phyloP scores from a whole-genome alignment of 2,113 vertebrate genomes.

The Romanogobio albipinnatus region DNA sequence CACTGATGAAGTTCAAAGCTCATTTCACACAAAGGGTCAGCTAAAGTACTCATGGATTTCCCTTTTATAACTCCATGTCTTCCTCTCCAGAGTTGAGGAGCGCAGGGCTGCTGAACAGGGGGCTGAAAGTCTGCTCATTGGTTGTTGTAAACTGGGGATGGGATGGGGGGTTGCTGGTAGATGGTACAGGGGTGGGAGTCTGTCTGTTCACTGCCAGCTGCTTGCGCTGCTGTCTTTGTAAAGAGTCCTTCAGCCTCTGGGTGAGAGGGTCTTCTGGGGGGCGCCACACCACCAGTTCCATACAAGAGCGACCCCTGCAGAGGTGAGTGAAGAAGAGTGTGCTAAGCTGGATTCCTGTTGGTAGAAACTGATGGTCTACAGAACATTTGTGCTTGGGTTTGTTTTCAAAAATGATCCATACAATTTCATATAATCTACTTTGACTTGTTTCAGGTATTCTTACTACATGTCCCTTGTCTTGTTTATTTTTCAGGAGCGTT shows the following conservation, averaged over 20 bases:
- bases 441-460: background rate
- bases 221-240: constrained; percentile 73
- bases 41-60: background rate
- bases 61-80: constrained; percentile 79
- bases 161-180: constrained; percentile 49
- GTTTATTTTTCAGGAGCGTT: background rate
- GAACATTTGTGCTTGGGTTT: background rate
- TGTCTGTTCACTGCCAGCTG: constrained; percentile 66
- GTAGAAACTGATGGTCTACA: background rate
- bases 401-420: background rate
- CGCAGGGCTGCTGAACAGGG: constrained; percentile 62
- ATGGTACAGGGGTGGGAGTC: constrained; percentile 62
- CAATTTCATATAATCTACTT: background rate
- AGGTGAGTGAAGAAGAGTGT: background rate
- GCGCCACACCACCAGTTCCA: constrained; percentile 83
- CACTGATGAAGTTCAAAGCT: constrained; percentile 11
- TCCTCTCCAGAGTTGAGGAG: constrained; percentile 69
- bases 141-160: constrained; percentile 44
- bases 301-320: constrained; percentile 78
- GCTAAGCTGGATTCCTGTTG: background rate
- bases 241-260: constrained; percentile 70
- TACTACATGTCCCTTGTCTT: background rate
- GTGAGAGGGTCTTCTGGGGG: constrained; percentile 75
- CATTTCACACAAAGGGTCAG: background rate
- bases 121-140: constrained; percentile 54